Conservation (phyloP, 1,140 invertebrate species). For the Andricus grossulariae region DNA sequence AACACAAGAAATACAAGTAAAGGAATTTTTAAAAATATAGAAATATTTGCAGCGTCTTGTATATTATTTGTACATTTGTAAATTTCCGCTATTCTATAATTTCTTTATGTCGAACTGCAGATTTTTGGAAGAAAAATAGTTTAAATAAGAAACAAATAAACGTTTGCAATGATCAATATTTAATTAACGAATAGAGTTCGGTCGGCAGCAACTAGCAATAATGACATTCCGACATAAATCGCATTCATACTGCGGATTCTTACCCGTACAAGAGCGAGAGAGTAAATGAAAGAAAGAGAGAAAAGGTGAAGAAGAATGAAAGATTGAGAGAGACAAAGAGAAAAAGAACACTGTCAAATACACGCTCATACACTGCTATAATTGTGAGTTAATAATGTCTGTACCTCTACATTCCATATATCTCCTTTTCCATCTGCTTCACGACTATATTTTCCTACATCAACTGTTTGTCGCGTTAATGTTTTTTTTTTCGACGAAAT, state of each 20-base stretch:
- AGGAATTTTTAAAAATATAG: conserved; percentile 5
- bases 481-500: conserved; percentile 1
- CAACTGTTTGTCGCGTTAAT: neutral
- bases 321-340: conserved; percentile 13
- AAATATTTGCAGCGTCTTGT: neutral
- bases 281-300: neutral
- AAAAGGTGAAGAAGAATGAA: conserved; percentile 38
- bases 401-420: conserved; percentile 42
- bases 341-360: conserved; percentile 73
- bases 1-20: conserved; percentile 30
- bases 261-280: conserved; percentile 59
- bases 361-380: conserved; percentile 73
- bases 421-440: conserved; percentile 34
- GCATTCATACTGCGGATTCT: conserved; percentile 68
- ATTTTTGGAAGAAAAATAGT: neutral
- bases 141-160: neutral
- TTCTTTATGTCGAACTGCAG: neutral
- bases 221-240: conserved; percentile 70
- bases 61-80: neutral
- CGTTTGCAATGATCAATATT: conserved; percentile 41
- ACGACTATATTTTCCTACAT: neutral
- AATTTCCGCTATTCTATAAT: too few relatives aligned
- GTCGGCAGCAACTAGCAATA: conserved; percentile 70
- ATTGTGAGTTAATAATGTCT: conserved; percentile 29
- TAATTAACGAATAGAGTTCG: conserved; percentile 60